Base-by-base conservation (phyloP, 1,140 invertebrate species). In the Diachasma alloeum region DNA sequence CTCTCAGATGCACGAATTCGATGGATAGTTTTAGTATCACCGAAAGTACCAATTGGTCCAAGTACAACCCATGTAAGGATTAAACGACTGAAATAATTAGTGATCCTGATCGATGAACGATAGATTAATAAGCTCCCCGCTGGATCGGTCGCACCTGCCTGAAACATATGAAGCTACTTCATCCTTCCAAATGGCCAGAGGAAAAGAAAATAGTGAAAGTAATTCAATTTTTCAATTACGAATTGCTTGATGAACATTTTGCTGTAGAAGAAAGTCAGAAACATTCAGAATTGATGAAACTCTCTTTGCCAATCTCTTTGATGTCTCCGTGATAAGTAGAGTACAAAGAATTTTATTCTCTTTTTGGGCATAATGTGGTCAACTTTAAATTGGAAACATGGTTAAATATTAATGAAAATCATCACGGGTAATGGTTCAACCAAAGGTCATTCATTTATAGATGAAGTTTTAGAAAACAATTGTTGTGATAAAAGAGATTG, bases 1-100 rank as follows among this genome's bases (percentile, higher is more conserved):
- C 19, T 70, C 77, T 5, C 88, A 88, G 72, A 83, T 83, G 36
- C 78, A 86, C 59, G 82, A 85, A 56, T 89, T 89, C 72, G 81
- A 86, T 36, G 83, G 86, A 77, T 89, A 84, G 80, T 56, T 15
- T 42, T 63, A 37, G 59, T 2, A 0, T 26, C 19, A 63, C 19
- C 19, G 59, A 63, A 63, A 63, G 59, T 63, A 63, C 59, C 4
- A 53, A 17, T 63, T 63, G 22, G 59, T 63, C 59, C 59, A 63
- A 63, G 59, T 31, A 63, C 24, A 63, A 26, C 59, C 6, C n/a
- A 24, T 19, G 0, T 26, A 26, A 17, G 59, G 59, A 63, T 53
- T 63, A 31, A 63, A 63, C 24, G 59, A 63, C 59, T 63, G 59
- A 63, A 63, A 63, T 9, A 63, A 24, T 31, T 31, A 56, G 59